Conservation (phyloP, 2,113 vertebrate species). For the Dromas ardeola region DNA sequence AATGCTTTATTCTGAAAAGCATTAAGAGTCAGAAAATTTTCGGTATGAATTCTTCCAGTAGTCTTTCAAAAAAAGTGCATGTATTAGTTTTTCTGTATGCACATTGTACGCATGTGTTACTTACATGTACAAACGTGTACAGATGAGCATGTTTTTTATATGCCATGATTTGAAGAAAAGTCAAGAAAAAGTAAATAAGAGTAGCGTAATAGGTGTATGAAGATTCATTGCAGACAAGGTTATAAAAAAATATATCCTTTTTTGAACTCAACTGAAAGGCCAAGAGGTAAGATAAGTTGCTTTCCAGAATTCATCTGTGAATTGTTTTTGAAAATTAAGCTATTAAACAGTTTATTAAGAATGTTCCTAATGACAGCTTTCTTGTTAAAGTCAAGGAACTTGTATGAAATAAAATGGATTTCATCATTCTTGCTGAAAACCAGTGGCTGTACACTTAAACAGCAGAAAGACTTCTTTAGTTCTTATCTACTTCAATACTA, state of each 20-base stretch:
- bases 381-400: neutral
- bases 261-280: neutral
- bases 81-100: neutral
- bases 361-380: neutral
- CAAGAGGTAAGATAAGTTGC: neutral
- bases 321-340: neutral
- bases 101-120: neutral
- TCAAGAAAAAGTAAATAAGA: neutral
- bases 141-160: neutral
- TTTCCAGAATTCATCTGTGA: neutral
- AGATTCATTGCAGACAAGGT: neutral
- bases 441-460: neutral
- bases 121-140: neutral
- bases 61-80: neutral
- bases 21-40: neutral
- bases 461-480: neutral
- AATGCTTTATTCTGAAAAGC: neutral
- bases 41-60: neutral
- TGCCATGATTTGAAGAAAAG: neutral
- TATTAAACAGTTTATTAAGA: neutral
- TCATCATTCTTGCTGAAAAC: neutral
- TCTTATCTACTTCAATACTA: neutral
- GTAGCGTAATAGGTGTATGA: neutral
- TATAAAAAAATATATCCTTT: neutral
- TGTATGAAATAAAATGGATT: neutral